Evolutionary conservation across 1,140 invertebrate genomes (phyloP).

Genomic region (Drosophila tropicalis): DNA sequence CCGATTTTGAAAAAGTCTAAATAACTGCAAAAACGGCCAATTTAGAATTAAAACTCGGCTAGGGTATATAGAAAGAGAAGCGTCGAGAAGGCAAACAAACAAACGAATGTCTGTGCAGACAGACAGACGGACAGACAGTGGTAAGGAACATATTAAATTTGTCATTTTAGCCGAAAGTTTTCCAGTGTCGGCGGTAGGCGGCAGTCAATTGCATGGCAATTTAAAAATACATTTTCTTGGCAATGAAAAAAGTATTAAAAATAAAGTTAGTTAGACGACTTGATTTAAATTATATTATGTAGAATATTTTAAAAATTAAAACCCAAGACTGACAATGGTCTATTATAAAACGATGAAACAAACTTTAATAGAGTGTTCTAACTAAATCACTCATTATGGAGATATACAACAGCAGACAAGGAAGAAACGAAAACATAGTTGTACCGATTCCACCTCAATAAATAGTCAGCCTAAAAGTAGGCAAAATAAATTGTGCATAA

Average conservation of each 20-base stretch:
- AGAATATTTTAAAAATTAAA: too few species aligned
- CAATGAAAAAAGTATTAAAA: neutral
- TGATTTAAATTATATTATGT: too few species aligned
- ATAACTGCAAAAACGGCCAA: neutral
- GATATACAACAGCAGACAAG: too few species aligned
- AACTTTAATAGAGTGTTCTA: too few species aligned
- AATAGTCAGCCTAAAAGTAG: constrained; percentile 17
- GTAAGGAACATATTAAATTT: constrained; percentile 74
- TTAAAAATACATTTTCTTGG: constrained; percentile 31
- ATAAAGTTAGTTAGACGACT: too few species aligned
- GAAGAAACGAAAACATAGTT: too few species aligned
- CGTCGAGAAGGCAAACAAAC: constrained; percentile 59
- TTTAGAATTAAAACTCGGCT: neutral
- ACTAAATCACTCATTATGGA: too few species aligned
- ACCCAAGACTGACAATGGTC: too few species aligned
- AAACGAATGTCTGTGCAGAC: constrained; percentile 1
- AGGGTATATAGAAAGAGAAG: constrained; percentile 33
- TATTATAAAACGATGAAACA: too few species aligned
- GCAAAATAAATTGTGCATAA: neutral
- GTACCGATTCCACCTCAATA: too few species aligned
- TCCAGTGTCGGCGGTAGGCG: constrained; percentile 30
- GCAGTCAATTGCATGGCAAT: constrained; percentile 35
- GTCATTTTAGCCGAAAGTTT: constrained; percentile 62
- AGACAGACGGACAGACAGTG: constrained; percentile 28
- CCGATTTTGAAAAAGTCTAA: too few species aligned